A percentile compares a stretch with the other conserved stretches of the same genome.
phyloP scores from a whole-genome alignment of 2,888 invertebrate genomes.

The Phytoseiulus persimilis region DNA sequence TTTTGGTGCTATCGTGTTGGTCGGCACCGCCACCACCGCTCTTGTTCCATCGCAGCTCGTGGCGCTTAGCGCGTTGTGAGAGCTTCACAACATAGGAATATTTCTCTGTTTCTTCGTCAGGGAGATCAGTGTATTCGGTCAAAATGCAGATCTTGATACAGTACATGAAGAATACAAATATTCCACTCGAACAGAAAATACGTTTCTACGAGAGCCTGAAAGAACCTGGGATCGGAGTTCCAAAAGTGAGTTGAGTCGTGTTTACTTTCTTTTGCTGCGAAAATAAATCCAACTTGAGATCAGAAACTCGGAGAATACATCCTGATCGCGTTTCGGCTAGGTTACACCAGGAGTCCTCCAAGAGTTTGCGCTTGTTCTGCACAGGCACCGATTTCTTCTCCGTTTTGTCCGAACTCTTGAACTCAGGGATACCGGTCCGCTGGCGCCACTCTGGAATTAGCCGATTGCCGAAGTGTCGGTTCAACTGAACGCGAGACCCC shows the following conservation, averaged over 20 bases:
- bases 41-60: background rate
- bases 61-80: background rate
- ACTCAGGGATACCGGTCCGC: too few species aligned
- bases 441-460: too few species aligned
- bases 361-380: too few species aligned
- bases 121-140: background rate
- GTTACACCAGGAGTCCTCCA: too few species aligned
- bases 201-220: background rate
- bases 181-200: background rate
- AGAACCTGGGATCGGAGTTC: background rate
- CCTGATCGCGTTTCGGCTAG: too few species aligned
- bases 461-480: too few species aligned
- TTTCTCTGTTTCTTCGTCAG: background rate
- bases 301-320: too few species aligned
- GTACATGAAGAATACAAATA: background rate
- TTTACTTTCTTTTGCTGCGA: background rate
- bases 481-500: too few species aligned
- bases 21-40: background rate
- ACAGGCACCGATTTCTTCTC: too few species aligned
- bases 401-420: too few species aligned
- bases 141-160: background rate
- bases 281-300: background rate
- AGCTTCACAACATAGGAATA: background rate
- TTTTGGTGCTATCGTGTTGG: too few species aligned
- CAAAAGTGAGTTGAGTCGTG: background rate